Percentiles rank a stretch among this genome's conserved stretches.
Conservation (phyloP, 2,888 invertebrate genomes). For the Icerya purchasi region DNA sequence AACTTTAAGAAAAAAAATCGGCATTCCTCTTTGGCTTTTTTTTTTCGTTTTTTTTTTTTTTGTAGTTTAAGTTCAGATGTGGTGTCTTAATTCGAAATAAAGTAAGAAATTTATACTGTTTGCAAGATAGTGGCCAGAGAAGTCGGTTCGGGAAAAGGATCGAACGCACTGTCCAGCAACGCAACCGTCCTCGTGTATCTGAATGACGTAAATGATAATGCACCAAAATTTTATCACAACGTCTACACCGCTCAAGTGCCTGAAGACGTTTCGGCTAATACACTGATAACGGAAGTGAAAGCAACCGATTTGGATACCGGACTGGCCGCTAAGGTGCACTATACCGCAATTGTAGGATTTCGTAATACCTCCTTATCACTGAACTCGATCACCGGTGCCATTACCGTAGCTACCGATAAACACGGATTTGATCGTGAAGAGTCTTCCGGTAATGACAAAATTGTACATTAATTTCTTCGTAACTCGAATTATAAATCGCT, state of each 20-base stretch:
- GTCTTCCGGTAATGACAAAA: slow-evolving; percentile 35
- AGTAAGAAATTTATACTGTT: no score
- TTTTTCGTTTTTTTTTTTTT: no score
- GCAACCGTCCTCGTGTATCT: slow-evolving; percentile 60
- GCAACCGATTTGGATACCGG: slow-evolving; percentile 27
- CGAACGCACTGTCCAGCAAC: slow-evolving; percentile 33
- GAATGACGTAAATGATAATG: slow-evolving; percentile 71
- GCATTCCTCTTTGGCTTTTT: no score
- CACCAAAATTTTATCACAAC: slow-evolving; percentile 51
- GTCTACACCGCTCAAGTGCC: slow-evolving; percentile 52
- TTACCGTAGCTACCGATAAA: slow-evolving; percentile 54
- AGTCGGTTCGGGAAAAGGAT: slow-evolving; percentile 38
- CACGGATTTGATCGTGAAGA: slow-evolving; percentile 64
- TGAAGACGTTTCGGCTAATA: slow-evolving; percentile 58
- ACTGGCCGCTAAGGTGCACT: slow-evolving; percentile 51
- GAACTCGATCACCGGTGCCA: slow-evolving; percentile 53
- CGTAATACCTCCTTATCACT: slow-evolving; percentile 56
- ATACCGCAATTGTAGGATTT: slow-evolving; percentile 52
- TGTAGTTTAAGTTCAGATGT: no score
- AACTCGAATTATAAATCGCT: not conserved
- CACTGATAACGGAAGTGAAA: slow-evolving; percentile 36
- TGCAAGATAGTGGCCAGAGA: slow-evolving; percentile 58
- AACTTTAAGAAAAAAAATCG: no score
- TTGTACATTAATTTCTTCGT: no score
- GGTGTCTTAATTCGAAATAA: no score